Percentiles rank a stretch among this genome's conserved stretches.
Evolutionary conservation across 2,888 invertebrate genomes (phyloP).

Genomic region (Xylocampa areola): DNA sequence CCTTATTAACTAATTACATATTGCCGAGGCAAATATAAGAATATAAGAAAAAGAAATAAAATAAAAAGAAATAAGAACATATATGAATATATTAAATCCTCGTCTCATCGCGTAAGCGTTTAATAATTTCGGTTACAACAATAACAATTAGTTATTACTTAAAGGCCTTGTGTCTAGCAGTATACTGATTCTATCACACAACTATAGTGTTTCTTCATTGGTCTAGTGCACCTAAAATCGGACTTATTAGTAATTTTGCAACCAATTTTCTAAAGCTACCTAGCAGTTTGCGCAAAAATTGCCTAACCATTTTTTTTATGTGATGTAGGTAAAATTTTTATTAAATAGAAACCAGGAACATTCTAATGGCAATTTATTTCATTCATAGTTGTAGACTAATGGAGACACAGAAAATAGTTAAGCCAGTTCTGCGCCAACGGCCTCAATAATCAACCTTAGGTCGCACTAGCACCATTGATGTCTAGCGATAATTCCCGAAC

Average conservation of each 20-base stretch:
- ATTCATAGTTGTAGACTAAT: too few relatives aligned
- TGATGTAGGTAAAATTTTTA: neutral
- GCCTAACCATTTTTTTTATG: neutral
- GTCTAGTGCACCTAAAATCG: constrained; percentile 16
- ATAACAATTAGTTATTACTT: constrained; percentile 61
- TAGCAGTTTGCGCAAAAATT: neutral
- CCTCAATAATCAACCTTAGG: neutral
- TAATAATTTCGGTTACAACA: constrained; percentile 37
- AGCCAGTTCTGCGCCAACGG: neutral
- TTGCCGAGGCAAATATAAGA: too few relatives aligned
- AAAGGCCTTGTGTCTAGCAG: constrained; percentile 71
- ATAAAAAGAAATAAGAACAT: too few relatives aligned
- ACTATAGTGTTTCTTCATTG: constrained; percentile 23
- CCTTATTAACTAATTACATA: too few relatives aligned
- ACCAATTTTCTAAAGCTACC: neutral
- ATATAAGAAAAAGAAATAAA: too few relatives aligned
- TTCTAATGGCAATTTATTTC: too few relatives aligned
- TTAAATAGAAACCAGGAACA: too few relatives aligned
- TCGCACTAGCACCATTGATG: constrained; percentile 38
- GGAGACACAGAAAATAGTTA: neutral
- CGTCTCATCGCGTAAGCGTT: constrained; percentile 13
- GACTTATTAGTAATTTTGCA: constrained; percentile 6
- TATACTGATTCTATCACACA: constrained; percentile 59
- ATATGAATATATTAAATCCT: constrained; percentile 5
- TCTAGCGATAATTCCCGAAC: constrained; percentile 12